Evolutionary conservation across 2,888 invertebrate species (phyloP).

Genomic region (Zygaena filipendulae): DNA sequence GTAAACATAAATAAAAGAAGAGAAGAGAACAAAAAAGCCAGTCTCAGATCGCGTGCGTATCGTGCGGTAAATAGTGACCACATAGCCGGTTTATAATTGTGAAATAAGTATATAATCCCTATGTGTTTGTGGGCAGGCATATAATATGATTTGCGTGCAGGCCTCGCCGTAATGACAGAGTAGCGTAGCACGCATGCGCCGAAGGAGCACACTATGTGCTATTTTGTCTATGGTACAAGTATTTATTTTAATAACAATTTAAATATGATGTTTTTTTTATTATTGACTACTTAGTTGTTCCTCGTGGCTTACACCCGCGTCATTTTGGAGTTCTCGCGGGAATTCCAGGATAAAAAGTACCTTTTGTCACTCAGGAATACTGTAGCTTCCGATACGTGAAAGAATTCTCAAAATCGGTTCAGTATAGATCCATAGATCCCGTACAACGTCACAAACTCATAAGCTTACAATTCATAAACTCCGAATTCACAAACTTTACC

Average conservation of each 20-base stretch:
- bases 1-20: too few relatives aligned
- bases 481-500: too few relatives aligned
- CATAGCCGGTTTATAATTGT: slow-evolving; percentile 44
- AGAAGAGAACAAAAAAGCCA: slow-evolving; percentile 19
- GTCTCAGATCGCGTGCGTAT: slow-evolving; percentile 34
- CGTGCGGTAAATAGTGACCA: slow-evolving; percentile 26
- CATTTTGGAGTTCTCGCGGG: too few relatives aligned
- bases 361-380: too few relatives aligned
- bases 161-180: slow-evolving; percentile 51
- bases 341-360: too few relatives aligned
- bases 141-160: slow-evolving; percentile 59
- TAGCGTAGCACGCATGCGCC: slow-evolving; percentile 50
- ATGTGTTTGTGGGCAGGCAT: slow-evolving; percentile 39
- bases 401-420: too few relatives aligned
- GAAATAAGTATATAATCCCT: slow-evolving; percentile 57
- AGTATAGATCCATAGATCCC: too few relatives aligned
- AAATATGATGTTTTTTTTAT: not conserved
- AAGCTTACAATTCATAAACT: too few relatives aligned
- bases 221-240: not conserved
- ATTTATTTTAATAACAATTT: too few relatives aligned
- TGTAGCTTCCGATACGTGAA: too few relatives aligned
- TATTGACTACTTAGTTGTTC: not conserved
- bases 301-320: not conserved
- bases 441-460: too few relatives aligned
- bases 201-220: slow-evolving; percentile 21